These are phyloP conservation scores for Pseudomyrmex cubaensis DNA, from an alignment of 1,140 invertebrate genomes.

Conservation along the genomic window DNA sequence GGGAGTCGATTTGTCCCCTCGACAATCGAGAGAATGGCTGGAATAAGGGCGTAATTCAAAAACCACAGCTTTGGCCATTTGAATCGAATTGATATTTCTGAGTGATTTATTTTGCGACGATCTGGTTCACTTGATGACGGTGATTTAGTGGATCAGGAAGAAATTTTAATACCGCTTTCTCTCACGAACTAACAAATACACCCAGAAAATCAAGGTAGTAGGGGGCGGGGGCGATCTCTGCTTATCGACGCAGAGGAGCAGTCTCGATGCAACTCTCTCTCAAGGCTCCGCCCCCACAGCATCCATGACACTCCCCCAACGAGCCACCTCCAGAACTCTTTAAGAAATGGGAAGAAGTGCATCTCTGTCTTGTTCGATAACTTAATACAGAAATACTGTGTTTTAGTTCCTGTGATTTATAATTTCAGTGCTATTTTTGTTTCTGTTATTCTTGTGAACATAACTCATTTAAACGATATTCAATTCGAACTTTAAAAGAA, in stretches of 20 bases:
- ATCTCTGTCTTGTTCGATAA: not conserved
- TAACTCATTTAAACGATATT: not conserved
- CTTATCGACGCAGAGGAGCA: constrained; percentile 74
- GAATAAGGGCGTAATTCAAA: constrained; percentile 8
- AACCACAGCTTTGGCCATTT: not conserved
- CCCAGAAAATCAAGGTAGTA: constrained; percentile 22
- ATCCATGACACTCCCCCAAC: constrained; percentile 78
- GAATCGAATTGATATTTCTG: not conserved
- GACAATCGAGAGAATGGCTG: not conserved
- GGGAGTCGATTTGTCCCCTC: not conserved
- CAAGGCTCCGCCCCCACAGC: constrained; percentile 81
- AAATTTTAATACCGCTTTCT: not conserved
- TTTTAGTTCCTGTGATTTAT: not conserved
- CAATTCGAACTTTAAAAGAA: not conserved
- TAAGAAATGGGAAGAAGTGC: constrained; percentile 52
- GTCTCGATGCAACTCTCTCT: constrained; percentile 79
- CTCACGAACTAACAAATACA: not conserved
- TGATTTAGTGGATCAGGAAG: not conserved
- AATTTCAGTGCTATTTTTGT: not conserved
- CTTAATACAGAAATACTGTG: too few relatives aligned
- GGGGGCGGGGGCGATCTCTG: constrained; percentile 45
- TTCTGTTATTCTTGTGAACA: not conserved
- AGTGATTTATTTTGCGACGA: not conserved
- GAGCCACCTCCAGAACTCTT: constrained; percentile 72
- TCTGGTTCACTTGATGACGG: not conserved